Conservation (phyloP, 2,888 invertebrate species). For the Macroteleia sp. region DNA sequence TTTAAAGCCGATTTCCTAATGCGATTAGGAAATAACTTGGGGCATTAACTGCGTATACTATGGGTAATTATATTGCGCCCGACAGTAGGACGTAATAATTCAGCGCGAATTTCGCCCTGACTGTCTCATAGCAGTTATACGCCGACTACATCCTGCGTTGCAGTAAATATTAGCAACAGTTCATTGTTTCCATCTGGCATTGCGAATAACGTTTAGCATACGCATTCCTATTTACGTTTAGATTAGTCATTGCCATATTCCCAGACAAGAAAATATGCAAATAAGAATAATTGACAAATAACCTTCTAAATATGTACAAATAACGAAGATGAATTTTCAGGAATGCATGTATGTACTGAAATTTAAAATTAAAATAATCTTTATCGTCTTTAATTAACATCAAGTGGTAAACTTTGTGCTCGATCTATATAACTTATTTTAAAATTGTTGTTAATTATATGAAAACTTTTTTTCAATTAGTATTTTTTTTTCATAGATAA, state of each 20-base stretch:
- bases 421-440: no score
- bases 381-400: no score
- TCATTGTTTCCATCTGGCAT: slow-evolving; percentile 45
- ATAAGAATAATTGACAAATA: slow-evolving; percentile 1
- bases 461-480: no score
- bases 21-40: slow-evolving; percentile 43
- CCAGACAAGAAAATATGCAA: neutral
- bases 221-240: slow-evolving; percentile 20
- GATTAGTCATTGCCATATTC: slow-evolving; percentile 23
- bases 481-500: no score
- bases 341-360: neutral
- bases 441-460: no score
- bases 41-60: slow-evolving; percentile 28
- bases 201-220: slow-evolving; percentile 30
- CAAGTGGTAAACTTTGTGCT: no score
- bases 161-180: slow-evolving; percentile 40
- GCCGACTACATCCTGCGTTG: slow-evolving; percentile 59
- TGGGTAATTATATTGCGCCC: slow-evolving; percentile 38
- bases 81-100: slow-evolving; percentile 54
- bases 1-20: slow-evolving; percentile 32
- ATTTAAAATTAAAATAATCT: no score
- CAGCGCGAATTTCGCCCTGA: slow-evolving; percentile 40
- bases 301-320: neutral
- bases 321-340: neutral
- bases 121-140: slow-evolving; percentile 38